Evolutionary conservation across 1,140 invertebrate genomes (phyloP).

Genomic region (Orussus abietinus): DNA sequence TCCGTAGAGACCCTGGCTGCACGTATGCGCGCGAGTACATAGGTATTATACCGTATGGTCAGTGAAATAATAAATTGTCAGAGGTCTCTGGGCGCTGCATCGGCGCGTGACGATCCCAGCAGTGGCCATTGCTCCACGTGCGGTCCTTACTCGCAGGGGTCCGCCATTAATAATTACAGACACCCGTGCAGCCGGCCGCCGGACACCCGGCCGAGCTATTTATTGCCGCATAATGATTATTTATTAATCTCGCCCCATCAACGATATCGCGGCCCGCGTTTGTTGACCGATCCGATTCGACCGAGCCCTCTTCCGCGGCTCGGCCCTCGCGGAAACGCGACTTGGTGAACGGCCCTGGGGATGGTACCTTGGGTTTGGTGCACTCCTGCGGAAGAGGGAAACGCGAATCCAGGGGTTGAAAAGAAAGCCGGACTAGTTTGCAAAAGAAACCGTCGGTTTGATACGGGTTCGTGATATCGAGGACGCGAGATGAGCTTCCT

Average conservation of each 20-base stretch:
- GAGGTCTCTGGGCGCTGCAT: constrained; percentile 16
- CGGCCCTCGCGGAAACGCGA: constrained; percentile 5
- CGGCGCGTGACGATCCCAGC: constrained; percentile 15
- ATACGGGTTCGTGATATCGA: no score
- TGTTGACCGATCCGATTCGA: neutral
- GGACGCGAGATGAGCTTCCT: no score
- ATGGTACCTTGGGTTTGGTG: no score
- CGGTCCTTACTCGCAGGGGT: constrained; percentile 18
- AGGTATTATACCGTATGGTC: neutral
- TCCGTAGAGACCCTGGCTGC: no score
- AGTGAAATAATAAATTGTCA: constrained; percentile 31
- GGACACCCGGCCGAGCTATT: constrained; percentile 26
- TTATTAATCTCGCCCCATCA: constrained; percentile 35
- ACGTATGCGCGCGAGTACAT: no score
- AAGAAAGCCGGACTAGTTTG: no score
- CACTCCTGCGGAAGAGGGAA: no score
- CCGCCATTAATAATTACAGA: constrained; percentile 23
- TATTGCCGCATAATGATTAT: constrained; percentile 42
- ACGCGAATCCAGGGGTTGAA: no score
- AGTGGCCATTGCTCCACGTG: constrained; percentile 21
- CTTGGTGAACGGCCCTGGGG: no score
- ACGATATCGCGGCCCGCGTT: constrained; percentile 16
- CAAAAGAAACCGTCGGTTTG: no score
- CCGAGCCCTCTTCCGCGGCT: constrained; percentile 5
- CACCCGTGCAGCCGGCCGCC: constrained; percentile 15